Evolutionary conservation across 2,797 vertebrate genomes (phyloP).

Genomic region (Sebastes cheni): DNA sequence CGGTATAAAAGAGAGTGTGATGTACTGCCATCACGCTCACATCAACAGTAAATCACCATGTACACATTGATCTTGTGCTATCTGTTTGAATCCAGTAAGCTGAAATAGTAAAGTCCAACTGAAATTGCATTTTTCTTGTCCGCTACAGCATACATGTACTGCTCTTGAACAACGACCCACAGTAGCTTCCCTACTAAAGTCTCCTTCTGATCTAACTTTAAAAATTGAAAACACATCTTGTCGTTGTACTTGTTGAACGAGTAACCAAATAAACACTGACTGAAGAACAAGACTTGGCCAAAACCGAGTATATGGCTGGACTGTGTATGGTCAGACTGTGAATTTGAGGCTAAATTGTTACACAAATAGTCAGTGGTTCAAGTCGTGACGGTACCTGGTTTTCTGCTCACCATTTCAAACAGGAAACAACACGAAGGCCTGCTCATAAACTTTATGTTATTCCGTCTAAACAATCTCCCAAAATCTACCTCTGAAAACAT

Average conservation of each 20-base stretch:
- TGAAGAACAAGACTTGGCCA: background rate
- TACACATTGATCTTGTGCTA: background rate
- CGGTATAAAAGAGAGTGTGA: background rate
- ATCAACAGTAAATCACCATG: background rate
- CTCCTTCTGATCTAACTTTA: background rate
- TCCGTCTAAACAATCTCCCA: too few species aligned
- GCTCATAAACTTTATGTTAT: too few species aligned
- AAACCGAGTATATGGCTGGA: too few species aligned
- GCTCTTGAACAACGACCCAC: background rate
- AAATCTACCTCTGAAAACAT: too few species aligned
- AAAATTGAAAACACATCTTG: background rate
- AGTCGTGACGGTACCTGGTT: too few species aligned
- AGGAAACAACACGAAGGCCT: too few species aligned
- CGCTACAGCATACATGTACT: too few species aligned
- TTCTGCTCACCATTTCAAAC: too few species aligned
- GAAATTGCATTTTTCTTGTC: background rate
- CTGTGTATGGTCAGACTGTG: too few species aligned
- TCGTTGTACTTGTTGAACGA: background rate
- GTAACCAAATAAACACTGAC: background rate
- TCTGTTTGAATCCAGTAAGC: constrained; percentile 17
- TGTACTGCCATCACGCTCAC: background rate
- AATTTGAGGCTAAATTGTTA: too few species aligned
- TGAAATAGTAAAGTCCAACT: background rate
- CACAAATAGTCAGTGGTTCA: too few species aligned
- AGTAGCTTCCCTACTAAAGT: background rate